These are phyloP conservation scores for Eulemur macaco DNA, from an alignment of 2,113 vertebrate genomes.

Conservation along the genomic window DNA sequence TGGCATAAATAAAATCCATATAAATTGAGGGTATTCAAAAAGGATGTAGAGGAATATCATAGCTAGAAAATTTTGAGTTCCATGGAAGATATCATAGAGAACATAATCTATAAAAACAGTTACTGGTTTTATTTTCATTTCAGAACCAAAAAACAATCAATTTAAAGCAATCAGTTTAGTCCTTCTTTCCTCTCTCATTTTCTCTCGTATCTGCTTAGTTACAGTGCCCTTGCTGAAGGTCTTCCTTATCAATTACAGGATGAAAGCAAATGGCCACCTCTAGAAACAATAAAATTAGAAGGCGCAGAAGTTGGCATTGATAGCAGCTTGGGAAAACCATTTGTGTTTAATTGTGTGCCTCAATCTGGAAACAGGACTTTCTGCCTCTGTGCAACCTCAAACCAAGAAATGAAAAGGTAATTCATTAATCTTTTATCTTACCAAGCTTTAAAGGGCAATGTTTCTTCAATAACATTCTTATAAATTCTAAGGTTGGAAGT, in stretches of 20 bases:
- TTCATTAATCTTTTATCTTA: slow-evolving; percentile 39
- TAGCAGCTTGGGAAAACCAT: slow-evolving; percentile 91
- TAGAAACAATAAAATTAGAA: slow-evolving; percentile 89
- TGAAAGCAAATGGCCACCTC: slow-evolving; percentile 88
- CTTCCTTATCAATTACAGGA: slow-evolving; percentile 84
- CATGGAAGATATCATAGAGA: neutral
- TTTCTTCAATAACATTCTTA: neutral
- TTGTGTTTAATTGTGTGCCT: slow-evolving; percentile 92
- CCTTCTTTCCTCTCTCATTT: neutral
- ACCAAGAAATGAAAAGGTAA: slow-evolving; percentile 95
- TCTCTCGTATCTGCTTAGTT: neutral
- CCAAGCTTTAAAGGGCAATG: neutral
- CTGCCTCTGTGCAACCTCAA: slow-evolving; percentile 91
- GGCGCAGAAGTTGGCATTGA: slow-evolving; percentile 90
- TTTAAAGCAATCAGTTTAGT: neutral
- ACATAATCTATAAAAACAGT: neutral
- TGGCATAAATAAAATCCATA: neutral
- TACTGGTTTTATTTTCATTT: slow-evolving; percentile 21
- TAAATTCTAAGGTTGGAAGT: neutral
- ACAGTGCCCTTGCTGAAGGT: neutral
- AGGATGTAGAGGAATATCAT: neutral
- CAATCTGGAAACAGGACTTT: slow-evolving; percentile 86
- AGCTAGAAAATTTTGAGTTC: neutral
- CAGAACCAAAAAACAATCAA: neutral
- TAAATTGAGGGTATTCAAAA: neutral